Base-by-base conservation (phyloP, 2,888 invertebrate genomes). In the Meiosimyza decipiens region DNA sequence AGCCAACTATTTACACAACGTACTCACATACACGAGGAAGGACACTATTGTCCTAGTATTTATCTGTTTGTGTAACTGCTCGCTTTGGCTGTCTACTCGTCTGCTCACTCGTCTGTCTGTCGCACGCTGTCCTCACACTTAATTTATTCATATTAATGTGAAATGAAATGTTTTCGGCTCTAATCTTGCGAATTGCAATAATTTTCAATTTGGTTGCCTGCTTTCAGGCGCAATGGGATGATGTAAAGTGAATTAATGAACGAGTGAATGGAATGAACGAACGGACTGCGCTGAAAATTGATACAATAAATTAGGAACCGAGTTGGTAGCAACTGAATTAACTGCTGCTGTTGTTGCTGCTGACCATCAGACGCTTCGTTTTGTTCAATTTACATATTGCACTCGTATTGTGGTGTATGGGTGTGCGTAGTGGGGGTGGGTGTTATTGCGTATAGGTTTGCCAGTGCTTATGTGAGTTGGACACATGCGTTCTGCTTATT, bases 191-290 rank as follows among this genome's bases (percentile, higher is more conserved):
- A 47, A 40, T 47, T 62, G 70, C 70, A 70, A 70, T 70, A 70
- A 70, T 70, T 68, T 70, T 70, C 70, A 70, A 70, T 70, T 70
- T 70, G 40, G 18, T 64, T 69, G 65, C 57, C 73, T 73, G 62
- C 59, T 75, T 73, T 69, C 73, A 73, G 73, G 68, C 68, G 59
- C 71, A 65, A 51, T 59, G 59, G 54, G 40, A 52, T 55, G 33
- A 52, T 16, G 40, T 49, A 16, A 16, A n/a, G 52, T 7, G 18
- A 15, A 51, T 15, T 2, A 22, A 22, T n/a, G 28, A 28, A 22
- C 33, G 15, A 28, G 6, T 28, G 66, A 51, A n/a, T 18, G 40
- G 7, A 50, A 54, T 22, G 52, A 15, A 51, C 6, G 33, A 33
- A 12, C 28, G 28, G n/a, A 11, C 52, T 49, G 67, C 33, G 28